Conservation (phyloP, 2,888 invertebrate genomes). For the Megamerina dolium region DNA sequence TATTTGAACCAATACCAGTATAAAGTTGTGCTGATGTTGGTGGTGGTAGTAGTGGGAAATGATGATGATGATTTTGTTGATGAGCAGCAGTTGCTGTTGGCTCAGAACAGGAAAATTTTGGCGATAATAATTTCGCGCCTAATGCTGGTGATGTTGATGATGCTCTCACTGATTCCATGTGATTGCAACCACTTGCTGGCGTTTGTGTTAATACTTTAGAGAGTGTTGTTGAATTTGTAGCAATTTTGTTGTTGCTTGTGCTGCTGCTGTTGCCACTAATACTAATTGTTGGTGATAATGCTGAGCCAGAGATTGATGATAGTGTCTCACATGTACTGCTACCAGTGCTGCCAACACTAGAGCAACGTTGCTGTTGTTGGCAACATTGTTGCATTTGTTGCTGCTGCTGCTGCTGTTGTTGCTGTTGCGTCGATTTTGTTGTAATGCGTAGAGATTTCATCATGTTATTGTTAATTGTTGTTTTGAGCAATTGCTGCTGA, state of each 20-base stretch:
- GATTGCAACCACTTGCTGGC: slow-evolving; percentile 3
- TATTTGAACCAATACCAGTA: slow-evolving; percentile 16
- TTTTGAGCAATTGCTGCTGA: slow-evolving; percentile 3
- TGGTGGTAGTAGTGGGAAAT: slow-evolving; percentile 7
- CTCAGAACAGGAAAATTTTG: slow-evolving; percentile 7
- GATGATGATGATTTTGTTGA: slow-evolving; percentile 1
- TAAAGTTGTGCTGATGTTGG: slow-evolving; percentile 7
- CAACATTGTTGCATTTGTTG: slow-evolving; percentile 22
- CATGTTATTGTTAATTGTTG: slow-evolving; percentile 4
- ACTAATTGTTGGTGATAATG: slow-evolving; percentile 35
- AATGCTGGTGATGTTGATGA: slow-evolving; percentile 12
- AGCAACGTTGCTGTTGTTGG: slow-evolving; percentile 37
- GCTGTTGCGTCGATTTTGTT: slow-evolving; percentile 12
- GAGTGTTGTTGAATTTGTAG: slow-evolving; percentile 7
- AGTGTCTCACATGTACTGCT: slow-evolving; percentile 45
- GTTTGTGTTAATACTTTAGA: too few species aligned
- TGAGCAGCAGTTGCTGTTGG: slow-evolving; percentile 2
- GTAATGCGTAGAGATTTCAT: slow-evolving; percentile 7
- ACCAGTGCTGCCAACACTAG: slow-evolving; percentile 44
- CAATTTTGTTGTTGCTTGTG: slow-evolving; percentile 13
- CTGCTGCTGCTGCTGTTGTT: slow-evolving; percentile 20
- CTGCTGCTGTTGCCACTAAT: slow-evolving; percentile 29
- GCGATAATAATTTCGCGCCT: slow-evolving; percentile 3
- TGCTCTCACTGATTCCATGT: slow-evolving; percentile 13
- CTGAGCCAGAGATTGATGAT: slow-evolving; percentile 34